Evolutionary conservation across 2,888 invertebrate species (phyloP).

Genomic region (Argynnis bischoffii): DNA sequence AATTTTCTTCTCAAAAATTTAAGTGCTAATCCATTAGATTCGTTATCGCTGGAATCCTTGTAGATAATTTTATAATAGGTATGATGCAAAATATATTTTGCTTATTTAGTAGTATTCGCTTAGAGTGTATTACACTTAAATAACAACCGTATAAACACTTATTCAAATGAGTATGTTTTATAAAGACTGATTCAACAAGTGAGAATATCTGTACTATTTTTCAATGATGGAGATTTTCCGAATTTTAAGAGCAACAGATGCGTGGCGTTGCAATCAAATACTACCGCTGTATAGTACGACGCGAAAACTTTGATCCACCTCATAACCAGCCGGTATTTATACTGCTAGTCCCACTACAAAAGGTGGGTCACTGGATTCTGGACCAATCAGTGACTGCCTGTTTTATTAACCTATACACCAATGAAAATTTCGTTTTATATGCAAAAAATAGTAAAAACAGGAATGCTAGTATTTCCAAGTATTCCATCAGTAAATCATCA

Average conservation of each 20-base stretch:
- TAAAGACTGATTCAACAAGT: slow-evolving; percentile 1
- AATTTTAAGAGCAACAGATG: neutral
- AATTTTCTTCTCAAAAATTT: too few species aligned
- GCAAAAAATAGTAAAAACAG: neutral
- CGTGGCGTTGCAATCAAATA: neutral
- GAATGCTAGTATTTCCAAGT: neutral
- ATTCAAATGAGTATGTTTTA: too few species aligned
- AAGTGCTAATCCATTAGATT: too few species aligned
- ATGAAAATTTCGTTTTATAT: neutral
- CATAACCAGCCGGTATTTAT: neutral
- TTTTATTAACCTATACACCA: neutral
- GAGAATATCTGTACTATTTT: neutral
- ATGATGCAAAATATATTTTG: too few species aligned
- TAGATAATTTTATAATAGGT: too few species aligned
- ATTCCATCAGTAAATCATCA: too few species aligned
- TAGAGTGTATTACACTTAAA: too few species aligned
- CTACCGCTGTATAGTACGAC: neutral
- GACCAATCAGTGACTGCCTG: slow-evolving; percentile 7
- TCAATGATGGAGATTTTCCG: neutral
- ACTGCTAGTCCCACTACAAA: neutral
- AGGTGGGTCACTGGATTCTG: neutral
- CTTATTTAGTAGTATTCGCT: too few species aligned
- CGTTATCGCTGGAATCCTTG: too few species aligned
- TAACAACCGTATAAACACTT: too few species aligned
- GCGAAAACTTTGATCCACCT: neutral